These are phyloP conservation scores for Tragulus kanchil DNA, from an alignment of 2,113 vertebrate species.

Conservation along the genomic window DNA sequence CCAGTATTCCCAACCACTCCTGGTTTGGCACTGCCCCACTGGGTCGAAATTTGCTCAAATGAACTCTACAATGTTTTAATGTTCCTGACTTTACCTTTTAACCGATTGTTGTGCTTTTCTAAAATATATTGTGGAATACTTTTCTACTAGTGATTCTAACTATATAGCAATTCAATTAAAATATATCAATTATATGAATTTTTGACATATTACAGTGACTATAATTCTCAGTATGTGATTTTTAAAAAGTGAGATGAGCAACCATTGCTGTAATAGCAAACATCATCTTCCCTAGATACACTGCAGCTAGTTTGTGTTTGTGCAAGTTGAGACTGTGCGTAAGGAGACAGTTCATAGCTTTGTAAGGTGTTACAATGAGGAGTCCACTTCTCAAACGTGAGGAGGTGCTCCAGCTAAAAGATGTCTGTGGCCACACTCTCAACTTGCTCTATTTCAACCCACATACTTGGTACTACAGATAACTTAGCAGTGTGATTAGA, in stretches of 20 bases:
- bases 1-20: background rate
- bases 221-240: background rate
- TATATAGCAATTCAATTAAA: background rate
- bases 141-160: background rate
- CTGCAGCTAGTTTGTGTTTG: background rate
- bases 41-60: background rate
- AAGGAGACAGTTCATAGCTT: conserved; percentile 23
- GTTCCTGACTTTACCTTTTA: background rate
- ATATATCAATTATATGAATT: background rate
- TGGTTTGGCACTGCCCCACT: background rate
- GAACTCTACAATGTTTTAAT: background rate
- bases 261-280: background rate
- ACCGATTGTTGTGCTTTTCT: background rate
- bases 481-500: background rate
- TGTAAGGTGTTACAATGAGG: background rate
- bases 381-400: background rate
- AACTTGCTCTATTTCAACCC: background rate
- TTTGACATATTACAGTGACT: background rate
- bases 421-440: background rate
- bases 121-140: background rate
- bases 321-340: background rate
- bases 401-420: background rate
- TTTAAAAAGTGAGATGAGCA: background rate
- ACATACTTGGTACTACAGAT: background rate
- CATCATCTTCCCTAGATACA: background rate